Percentiles rank a stretch among this genome's conserved stretches.
Conservation (phyloP, 1,140 invertebrate genomes). For the Pseudomyrmex flavicornis region DNA sequence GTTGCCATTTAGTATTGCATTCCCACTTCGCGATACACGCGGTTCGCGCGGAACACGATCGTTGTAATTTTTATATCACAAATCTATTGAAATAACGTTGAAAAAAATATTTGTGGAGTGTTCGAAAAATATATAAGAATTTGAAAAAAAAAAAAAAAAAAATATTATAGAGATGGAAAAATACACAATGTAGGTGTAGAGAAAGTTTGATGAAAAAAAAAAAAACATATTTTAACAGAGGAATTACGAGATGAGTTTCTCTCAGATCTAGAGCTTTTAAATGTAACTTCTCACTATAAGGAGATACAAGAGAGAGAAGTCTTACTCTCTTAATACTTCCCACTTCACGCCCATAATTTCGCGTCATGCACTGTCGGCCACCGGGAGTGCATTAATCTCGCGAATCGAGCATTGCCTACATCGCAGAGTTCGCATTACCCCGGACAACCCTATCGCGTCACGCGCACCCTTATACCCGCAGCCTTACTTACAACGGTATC, state of each 20-base stretch:
- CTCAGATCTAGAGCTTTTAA: too few relatives aligned
- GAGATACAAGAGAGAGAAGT: not conserved
- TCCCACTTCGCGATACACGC: slow-evolving; percentile 2
- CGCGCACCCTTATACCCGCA: slow-evolving; percentile 43
- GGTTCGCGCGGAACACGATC: not conserved
- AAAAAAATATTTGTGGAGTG: not conserved
- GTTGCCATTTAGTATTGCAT: slow-evolving; percentile 23
- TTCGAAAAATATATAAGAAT: not conserved
- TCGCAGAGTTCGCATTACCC: slow-evolving; percentile 27
- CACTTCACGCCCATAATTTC: not conserved
- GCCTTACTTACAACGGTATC: slow-evolving; percentile 48
- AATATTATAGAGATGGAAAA: too few relatives aligned
- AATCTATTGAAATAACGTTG: not conserved
- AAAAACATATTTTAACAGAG: not conserved
- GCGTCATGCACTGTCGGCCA: not conserved
- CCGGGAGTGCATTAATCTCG: slow-evolving; percentile 27
- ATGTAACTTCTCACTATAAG: not conserved
- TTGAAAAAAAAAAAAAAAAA: too few relatives aligned
- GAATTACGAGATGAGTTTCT: not conserved
- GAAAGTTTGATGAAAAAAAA: too few relatives aligned
- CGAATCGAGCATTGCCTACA: slow-evolving; percentile 28
- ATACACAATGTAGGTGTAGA: too few relatives aligned
- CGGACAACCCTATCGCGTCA: slow-evolving; percentile 38
- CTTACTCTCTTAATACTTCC: not conserved
- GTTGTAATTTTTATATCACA: not conserved